These are phyloP conservation scores for Chymomyza amoena DNA, from an alignment of 2,888 invertebrate species.

Conservation along the genomic window DNA sequence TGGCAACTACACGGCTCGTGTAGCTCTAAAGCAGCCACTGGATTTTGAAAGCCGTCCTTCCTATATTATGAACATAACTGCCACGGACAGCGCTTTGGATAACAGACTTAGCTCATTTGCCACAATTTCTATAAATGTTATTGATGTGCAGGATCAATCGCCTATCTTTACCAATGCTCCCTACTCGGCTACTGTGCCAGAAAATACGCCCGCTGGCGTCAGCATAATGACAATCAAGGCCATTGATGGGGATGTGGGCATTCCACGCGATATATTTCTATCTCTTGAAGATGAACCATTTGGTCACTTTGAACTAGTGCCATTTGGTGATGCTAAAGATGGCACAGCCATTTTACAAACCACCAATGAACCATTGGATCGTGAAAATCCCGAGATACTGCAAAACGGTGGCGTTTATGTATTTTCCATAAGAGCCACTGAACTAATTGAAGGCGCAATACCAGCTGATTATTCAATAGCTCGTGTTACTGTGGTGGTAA, in stretches of 20 bases:
- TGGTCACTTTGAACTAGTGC: slow-evolving; percentile 84
- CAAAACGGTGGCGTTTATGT: slow-evolving; percentile 89
- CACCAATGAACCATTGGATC: slow-evolving; percentile 84
- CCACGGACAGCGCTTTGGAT: slow-evolving; percentile 83
- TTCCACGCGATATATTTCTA: slow-evolving; percentile 84
- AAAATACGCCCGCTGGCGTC: slow-evolving; percentile 85
- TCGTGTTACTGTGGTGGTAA: slow-evolving; percentile 87
- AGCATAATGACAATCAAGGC: slow-evolving; percentile 86
- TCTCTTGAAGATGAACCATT: slow-evolving; percentile 85
- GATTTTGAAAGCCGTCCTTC: slow-evolving; percentile 89
- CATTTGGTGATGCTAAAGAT: slow-evolving; percentile 79
- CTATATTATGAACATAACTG: slow-evolving; percentile 85
- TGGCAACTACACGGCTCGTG: slow-evolving; percentile 85
- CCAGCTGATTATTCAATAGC: slow-evolving; percentile 85
- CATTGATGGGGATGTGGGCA: slow-evolving; percentile 89
- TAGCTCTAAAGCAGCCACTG: slow-evolving; percentile 83
- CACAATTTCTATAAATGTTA: slow-evolving; percentile 86
- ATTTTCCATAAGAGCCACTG: slow-evolving; percentile 86
- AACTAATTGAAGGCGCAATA: slow-evolving; percentile 85
- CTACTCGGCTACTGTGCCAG: slow-evolving; percentile 87
- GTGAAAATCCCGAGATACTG: slow-evolving; percentile 86
- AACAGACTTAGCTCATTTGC: slow-evolving; percentile 84
- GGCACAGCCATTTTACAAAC: slow-evolving; percentile 83
- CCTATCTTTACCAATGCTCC: slow-evolving; percentile 90
- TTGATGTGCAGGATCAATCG: slow-evolving; percentile 91